A percentile compares a stretch with the other conserved stretches of the same genome.
Conservation (phyloP, 2,888 invertebrate genomes). For the Rhagophthalmus giganteus region DNA sequence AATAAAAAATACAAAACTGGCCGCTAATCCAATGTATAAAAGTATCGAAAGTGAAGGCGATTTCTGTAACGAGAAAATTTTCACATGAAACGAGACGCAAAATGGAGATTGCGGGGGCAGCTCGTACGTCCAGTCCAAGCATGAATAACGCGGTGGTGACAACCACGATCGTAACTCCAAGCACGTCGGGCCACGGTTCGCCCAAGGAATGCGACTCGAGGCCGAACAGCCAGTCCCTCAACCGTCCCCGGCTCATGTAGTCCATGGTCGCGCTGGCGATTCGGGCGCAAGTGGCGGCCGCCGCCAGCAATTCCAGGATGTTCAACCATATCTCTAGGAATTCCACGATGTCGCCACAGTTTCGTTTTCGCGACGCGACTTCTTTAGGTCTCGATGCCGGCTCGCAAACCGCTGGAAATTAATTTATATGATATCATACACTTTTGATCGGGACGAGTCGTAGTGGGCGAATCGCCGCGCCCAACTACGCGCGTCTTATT, state of each 20-base stretch:
- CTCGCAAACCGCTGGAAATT: slow-evolving; percentile 43
- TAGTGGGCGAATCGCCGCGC: too few relatives aligned
- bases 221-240: slow-evolving; percentile 64
- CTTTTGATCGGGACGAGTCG: too few relatives aligned
- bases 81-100: not conserved
- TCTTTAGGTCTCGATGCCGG: slow-evolving; percentile 34
- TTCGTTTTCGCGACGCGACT: slow-evolving; percentile 53
- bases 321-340: slow-evolving; percentile 65
- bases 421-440: too few relatives aligned
- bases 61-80: slow-evolving; percentile 45
- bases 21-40: slow-evolving; percentile 46
- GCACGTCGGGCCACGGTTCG: slow-evolving; percentile 67
- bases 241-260: slow-evolving; percentile 63
- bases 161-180: slow-evolving; percentile 64
- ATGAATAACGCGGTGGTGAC: slow-evolving; percentile 65
- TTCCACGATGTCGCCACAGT: slow-evolving; percentile 59
- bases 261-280: slow-evolving; percentile 66
- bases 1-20: slow-evolving; percentile 52
- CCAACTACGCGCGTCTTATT: too few relatives aligned
- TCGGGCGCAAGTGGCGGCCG: slow-evolving; percentile 65
- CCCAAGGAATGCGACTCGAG: slow-evolving; percentile 62
- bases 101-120: not conserved
- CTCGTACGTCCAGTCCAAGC: slow-evolving; percentile 64
- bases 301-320: slow-evolving; percentile 62
- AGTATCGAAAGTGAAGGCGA: slow-evolving; percentile 51